These are phyloP conservation scores for Melanerpes aurifrons DNA, from an alignment of 2,113 vertebrate genomes.

Conservation along the genomic window DNA sequence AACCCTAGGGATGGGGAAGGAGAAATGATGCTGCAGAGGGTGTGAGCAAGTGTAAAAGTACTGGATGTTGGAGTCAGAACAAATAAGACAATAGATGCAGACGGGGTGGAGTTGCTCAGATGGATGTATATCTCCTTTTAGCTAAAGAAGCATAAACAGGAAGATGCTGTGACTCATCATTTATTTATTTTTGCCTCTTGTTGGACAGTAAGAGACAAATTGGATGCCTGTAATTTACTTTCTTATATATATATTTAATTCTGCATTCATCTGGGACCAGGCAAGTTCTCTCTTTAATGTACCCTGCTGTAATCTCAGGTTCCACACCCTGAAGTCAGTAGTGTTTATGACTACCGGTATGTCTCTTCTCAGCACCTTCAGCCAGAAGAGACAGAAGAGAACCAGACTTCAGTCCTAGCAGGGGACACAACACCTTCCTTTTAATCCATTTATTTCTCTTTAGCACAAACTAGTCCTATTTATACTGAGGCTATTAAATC, in stretches of 20 bases:
- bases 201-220: neutral
- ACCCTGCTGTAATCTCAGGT: neutral
- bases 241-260: neutral
- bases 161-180: neutral
- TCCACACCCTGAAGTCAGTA: neutral
- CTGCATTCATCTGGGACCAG: neutral
- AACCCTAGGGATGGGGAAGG: rapidly evolving
- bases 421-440: neutral
- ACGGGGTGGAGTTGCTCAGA: neutral
- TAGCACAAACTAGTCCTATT: neutral
- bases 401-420: neutral
- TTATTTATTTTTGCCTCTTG: neutral
- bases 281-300: neutral
- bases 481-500: neutral
- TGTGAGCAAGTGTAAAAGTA: neutral
- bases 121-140: constrained; percentile 14
- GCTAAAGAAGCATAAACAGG: constrained; percentile 12
- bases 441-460: neutral
- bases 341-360: neutral
- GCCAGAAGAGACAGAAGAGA: neutral
- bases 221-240: neutral
- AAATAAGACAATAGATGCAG: constrained; percentile 13
- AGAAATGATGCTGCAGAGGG: neutral
- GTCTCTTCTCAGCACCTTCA: neutral
- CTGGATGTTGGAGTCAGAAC: neutral